These are phyloP conservation scores for Seriola rivoliana DNA, from an alignment of 2,113 vertebrate species.

Conservation along the genomic window DNA sequence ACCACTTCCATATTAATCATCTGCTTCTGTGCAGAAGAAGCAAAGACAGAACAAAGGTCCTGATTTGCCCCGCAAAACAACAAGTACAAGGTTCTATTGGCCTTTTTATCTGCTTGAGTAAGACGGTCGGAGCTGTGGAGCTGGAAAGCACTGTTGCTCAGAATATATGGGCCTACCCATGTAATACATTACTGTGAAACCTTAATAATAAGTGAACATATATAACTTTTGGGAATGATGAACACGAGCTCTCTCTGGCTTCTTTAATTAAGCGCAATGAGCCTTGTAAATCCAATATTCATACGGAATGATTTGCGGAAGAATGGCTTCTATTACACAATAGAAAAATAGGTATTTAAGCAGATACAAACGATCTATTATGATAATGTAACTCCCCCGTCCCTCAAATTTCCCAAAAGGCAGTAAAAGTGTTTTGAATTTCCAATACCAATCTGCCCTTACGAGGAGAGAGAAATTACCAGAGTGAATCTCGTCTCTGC, in stretches of 20 bases:
- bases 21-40: constrained; percentile 52
- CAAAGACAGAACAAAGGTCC: constrained; percentile 52
- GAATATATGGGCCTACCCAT: constrained; percentile 23
- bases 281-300: constrained; percentile 71
- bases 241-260: constrained; percentile 43
- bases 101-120: constrained; percentile 49
- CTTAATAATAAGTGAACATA: constrained; percentile 46
- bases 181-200: constrained; percentile 20
- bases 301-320: constrained; percentile 55
- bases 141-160: constrained; percentile 8
- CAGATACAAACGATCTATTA: constrained; percentile 75
- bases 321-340: constrained; percentile 58
- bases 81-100: constrained; percentile 13
- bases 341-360: constrained; percentile 68
- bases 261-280: constrained; percentile 71
- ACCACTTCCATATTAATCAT: constrained; percentile 73
- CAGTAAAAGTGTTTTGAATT: constrained; percentile 68
- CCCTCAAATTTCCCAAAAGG: constrained; percentile 68
- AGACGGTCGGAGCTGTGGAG: background rate
- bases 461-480: constrained; percentile 73
- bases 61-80: constrained; percentile 62
- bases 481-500: constrained; percentile 72
- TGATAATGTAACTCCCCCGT: constrained; percentile 70
- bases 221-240: constrained; percentile 52
- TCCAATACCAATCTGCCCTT: constrained; percentile 68